Conservation (phyloP, 1,140 invertebrate genomes). For the Pogonus chalceus region DNA sequence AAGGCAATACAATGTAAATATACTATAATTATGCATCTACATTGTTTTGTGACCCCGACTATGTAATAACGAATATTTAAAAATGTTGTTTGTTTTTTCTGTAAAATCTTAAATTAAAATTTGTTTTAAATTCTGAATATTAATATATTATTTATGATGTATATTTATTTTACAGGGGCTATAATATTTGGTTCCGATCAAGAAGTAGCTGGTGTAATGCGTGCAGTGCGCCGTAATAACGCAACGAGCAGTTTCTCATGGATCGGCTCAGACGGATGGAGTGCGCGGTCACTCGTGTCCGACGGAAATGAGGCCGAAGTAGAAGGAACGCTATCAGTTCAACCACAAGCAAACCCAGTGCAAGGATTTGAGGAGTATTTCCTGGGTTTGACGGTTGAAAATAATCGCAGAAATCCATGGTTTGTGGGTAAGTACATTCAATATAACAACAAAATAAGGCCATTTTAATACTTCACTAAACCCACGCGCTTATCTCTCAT, state of each 20-base stretch:
- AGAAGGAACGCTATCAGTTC: constrained; percentile 83
- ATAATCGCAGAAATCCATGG: constrained; percentile 85
- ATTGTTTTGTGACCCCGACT: no score
- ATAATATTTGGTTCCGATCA: constrained; percentile 95
- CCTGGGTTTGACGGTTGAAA: constrained; percentile 70
- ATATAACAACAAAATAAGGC: no score
- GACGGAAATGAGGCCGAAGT: constrained; percentile 82
- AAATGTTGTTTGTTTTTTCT: no score
- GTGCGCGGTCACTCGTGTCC: constrained; percentile 73
- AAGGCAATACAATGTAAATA: no score
- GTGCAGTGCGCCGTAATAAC: constrained; percentile 73
- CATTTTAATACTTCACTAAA: no score
- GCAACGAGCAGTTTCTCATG: constrained; percentile 86
- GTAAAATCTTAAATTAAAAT: no score
- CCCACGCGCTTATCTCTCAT: no score
- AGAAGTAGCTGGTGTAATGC: constrained; percentile 90
- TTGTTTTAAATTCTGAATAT: no score
- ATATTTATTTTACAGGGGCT: constrained; percentile 61
- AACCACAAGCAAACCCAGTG: constrained; percentile 81
- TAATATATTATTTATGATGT: constrained; percentile 9
- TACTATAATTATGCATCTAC: no score
- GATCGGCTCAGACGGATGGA: constrained; percentile 93
- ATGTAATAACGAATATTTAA: no score
- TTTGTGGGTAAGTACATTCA: constrained; percentile 80
- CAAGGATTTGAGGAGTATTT: constrained; percentile 84